These are phyloP conservation scores for Sisor rabdophorus DNA, from an alignment of 2,113 vertebrate species.

Conservation along the genomic window DNA sequence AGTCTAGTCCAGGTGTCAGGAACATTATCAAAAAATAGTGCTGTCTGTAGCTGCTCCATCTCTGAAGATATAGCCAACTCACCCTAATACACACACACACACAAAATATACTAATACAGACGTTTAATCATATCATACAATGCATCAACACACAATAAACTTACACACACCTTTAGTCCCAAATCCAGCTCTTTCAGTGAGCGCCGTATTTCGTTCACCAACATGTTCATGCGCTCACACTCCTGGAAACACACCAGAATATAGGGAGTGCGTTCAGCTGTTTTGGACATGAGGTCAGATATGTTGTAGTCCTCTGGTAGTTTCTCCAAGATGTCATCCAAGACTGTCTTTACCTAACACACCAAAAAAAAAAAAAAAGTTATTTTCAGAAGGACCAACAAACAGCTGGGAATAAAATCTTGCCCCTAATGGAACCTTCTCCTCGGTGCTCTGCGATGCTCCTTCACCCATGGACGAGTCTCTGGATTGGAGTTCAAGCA, in stretches of 20 bases:
- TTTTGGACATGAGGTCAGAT: constrained; percentile 72
- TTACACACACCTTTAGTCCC: constrained; percentile 66
- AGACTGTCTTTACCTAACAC: constrained; percentile 69
- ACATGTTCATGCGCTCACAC: constrained; percentile 72
- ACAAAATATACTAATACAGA: neutral
- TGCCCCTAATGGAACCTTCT: constrained; percentile 65
- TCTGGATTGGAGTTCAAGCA: constrained; percentile 78
- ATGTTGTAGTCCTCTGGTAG: constrained; percentile 74
- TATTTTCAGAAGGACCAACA: neutral
- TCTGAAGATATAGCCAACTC: constrained; percentile 91
- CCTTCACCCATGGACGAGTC: constrained; percentile 68
- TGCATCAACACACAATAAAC: neutral
- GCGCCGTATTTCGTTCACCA: constrained; percentile 65
- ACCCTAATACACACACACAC: constrained; percentile 71
- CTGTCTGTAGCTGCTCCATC: constrained; percentile 89
- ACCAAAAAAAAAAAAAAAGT: neutral
- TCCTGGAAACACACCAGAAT: constrained; percentile 77
- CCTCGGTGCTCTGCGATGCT: constrained; percentile 70
- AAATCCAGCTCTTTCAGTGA: constrained; percentile 74
- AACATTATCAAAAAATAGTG: constrained; percentile 89
- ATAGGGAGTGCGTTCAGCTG: constrained; percentile 67
- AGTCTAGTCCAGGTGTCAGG: constrained; percentile 84
- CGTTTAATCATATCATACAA: neutral
- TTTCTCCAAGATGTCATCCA: constrained; percentile 69
- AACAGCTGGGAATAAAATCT: neutral